These are phyloP conservation scores for Aphelenchoides bicaudatus DNA, from an alignment of 2,888 invertebrate genomes.

Conservation along the genomic window DNA sequence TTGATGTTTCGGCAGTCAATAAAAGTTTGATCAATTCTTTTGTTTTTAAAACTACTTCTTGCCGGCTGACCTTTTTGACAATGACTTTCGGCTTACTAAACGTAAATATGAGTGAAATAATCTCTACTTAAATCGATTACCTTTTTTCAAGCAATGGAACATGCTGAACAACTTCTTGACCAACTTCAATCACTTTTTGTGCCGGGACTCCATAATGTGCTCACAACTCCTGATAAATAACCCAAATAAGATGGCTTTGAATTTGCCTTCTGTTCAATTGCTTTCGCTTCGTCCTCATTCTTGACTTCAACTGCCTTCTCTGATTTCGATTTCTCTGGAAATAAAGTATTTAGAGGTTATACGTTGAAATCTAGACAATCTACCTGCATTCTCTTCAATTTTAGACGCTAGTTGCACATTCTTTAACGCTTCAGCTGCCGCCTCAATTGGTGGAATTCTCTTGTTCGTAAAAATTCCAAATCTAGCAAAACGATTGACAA, in stretches of 20 bases:
- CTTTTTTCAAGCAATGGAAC: slow-evolving; percentile 3
- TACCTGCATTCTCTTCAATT: not conserved
- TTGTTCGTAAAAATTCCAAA: slow-evolving; percentile 16
- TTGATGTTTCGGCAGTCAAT: slow-evolving; percentile 36
- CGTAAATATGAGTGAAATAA: slow-evolving; percentile 15
- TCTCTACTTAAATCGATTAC: not conserved
- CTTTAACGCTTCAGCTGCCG: not conserved
- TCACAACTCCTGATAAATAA: slow-evolving; percentile 27
- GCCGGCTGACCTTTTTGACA: slow-evolving; percentile 39
- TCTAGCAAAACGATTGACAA: slow-evolving; percentile 4
- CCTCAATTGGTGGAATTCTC: not conserved
- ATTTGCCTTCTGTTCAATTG: too few species aligned
- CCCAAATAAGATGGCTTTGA: slow-evolving; percentile 31
- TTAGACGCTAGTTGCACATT: not conserved
- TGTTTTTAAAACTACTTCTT: slow-evolving; percentile 43
- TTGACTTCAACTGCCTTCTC: too few species aligned
- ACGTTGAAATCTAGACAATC: too few species aligned
- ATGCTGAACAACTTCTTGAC: slow-evolving; percentile 20
- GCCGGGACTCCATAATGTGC: slow-evolving; percentile 22
- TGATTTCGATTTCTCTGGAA: too few species aligned
- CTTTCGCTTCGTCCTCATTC: too few species aligned
- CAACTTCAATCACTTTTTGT: not conserved
- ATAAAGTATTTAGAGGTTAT: too few species aligned
- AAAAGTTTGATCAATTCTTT: slow-evolving; percentile 39
- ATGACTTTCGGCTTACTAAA: slow-evolving; percentile 26